Evolutionary conservation across 2,888 invertebrate species (phyloP).

Genomic region (Rhabditoides inermis): DNA sequence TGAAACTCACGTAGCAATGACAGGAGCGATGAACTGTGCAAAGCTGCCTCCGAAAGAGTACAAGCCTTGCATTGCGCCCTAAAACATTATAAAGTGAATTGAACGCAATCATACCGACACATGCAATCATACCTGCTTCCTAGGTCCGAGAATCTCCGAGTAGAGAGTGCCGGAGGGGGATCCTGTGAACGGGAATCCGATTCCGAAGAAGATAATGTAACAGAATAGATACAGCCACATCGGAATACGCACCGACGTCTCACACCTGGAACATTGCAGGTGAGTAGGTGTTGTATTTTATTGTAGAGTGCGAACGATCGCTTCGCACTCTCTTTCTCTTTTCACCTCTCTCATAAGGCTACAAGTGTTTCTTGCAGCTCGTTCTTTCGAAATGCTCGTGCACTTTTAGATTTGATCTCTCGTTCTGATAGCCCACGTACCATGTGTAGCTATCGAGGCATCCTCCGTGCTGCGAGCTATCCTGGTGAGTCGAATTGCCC

Average conservation of each 20-base stretch:
- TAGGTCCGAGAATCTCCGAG: slow-evolving; percentile 26
- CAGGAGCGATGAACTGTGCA: slow-evolving; percentile 26
- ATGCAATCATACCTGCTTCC: slow-evolving; percentile 9
- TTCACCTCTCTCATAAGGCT: no score
- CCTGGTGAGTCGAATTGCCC: no score
- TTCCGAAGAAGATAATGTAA: slow-evolving; percentile 21
- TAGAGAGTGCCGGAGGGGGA: slow-evolving; percentile 24
- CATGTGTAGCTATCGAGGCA: no score
- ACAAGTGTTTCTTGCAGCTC: no score
- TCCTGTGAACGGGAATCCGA: slow-evolving; percentile 28
- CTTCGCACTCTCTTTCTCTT: no score
- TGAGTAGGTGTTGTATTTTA: not conserved
- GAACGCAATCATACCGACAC: not conserved
- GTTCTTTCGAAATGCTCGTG: no score
- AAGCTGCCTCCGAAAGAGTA: slow-evolving; percentile 27
- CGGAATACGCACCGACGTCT: slow-evolving; percentile 16
- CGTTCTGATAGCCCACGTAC: no score
- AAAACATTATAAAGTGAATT: not conserved
- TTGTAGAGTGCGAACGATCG: no score
- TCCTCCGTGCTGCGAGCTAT: no score
- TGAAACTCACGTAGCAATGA: slow-evolving; percentile 23
- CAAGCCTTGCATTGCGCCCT: slow-evolving; percentile 33
- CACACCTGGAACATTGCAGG: no score
- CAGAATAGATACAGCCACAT: slow-evolving; percentile 21
- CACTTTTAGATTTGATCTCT: no score